Percentiles rank a stretch among this genome's conserved stretches.
These are phyloP conservation scores for Octodon degus DNA, from an alignment of 2,113 vertebrate species.

Conservation along the genomic window DNA sequence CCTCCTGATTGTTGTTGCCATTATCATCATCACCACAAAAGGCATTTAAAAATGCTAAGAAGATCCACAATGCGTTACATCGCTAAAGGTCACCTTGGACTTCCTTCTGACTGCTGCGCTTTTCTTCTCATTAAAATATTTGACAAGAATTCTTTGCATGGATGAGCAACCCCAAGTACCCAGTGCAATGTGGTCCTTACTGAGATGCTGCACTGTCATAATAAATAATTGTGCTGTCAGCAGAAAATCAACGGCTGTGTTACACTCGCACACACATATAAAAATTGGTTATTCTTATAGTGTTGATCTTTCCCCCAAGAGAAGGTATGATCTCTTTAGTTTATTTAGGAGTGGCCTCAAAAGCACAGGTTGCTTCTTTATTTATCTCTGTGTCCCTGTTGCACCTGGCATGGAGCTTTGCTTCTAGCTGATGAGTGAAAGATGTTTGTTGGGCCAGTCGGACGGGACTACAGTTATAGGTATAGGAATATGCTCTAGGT, in stretches of 20 bases:
- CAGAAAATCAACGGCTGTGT: slow-evolving; percentile 74
- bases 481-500: not conserved
- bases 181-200: slow-evolving; percentile 76
- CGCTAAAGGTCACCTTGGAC: slow-evolving; percentile 88
- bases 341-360: not conserved
- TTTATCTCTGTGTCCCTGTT: not conserved
- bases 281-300: slow-evolving; percentile 49
- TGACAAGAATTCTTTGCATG: slow-evolving; percentile 89
- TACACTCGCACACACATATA: slow-evolving; percentile 58
- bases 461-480: not conserved
- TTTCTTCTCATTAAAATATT: slow-evolving; percentile 89
- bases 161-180: slow-evolving; percentile 82
- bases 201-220: slow-evolving; percentile 70
- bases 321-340: not conserved
- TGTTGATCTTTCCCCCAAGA: slow-evolving; percentile 38
- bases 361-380: not conserved
- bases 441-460: not conserved
- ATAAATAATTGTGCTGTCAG: slow-evolving; percentile 76
- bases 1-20: not conserved
- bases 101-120: slow-evolving; percentile 84
- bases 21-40: not conserved
- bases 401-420: not conserved
- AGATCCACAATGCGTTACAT: slow-evolving; percentile 75
- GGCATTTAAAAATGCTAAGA: slow-evolving; percentile 77
- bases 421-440: not conserved